A percentile compares a stretch with the other conserved stretches of the same genome.
Evolutionary conservation across 2,888 invertebrate genomes (phyloP).

Genomic region (Trachelus troglodyta): DNA sequence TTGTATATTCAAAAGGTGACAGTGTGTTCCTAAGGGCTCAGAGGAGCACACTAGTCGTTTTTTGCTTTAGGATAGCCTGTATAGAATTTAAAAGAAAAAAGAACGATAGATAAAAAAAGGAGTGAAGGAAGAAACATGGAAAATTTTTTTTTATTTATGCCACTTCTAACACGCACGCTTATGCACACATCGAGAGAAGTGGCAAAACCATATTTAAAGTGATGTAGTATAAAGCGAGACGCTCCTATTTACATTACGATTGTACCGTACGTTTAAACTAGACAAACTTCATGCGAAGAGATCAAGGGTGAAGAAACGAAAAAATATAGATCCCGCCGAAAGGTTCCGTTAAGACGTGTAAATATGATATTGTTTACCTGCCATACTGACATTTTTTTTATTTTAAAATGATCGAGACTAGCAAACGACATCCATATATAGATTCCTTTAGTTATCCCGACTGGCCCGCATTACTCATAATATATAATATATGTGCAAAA

Average conservation of each 20-base stretch:
- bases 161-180: slow-evolving; percentile 30
- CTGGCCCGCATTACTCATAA: too few relatives aligned
- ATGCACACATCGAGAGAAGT: slow-evolving; percentile 19
- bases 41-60: slow-evolving; percentile 48
- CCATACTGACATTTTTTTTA: slow-evolving; percentile 36
- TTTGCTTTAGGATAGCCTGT: slow-evolving; percentile 42
- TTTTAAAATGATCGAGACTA: slow-evolving; percentile 18
- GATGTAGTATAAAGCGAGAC: not conserved
- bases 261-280: too few relatives aligned
- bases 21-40: slow-evolving; percentile 54
- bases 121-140: too few relatives aligned
- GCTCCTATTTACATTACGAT: too few relatives aligned
- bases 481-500: slow-evolving; percentile 20
- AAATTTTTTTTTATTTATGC: slow-evolving; percentile 25
- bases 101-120: too few relatives aligned
- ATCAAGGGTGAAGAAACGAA: too few relatives aligned
- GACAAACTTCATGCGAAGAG: too few relatives aligned
- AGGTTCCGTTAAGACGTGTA: not conserved
- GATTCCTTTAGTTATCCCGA: not conserved
- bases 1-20: slow-evolving; percentile 48
- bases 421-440: slow-evolving; percentile 11
- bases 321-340: not conserved
- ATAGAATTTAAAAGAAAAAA: slow-evolving; percentile 18
- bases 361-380: slow-evolving; percentile 30
- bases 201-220: slow-evolving; percentile 1